Base-by-base conservation (phyloP, 2,113 vertebrate genomes). In the Oreochromis aureus region DNA sequence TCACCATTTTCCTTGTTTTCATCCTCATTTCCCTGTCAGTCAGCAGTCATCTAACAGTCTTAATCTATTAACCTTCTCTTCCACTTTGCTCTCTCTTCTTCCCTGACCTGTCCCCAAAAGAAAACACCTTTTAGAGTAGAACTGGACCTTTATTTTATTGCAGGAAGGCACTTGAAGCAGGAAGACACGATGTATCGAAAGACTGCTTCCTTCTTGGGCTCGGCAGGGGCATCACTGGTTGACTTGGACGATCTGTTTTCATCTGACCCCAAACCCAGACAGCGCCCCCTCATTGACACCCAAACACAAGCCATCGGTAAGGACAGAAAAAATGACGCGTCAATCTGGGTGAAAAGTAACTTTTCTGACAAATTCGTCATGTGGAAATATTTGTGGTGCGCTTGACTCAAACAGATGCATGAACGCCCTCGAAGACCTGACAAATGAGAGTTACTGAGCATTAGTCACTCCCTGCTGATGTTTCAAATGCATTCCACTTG, bases 231-330 rank as follows among this genome's bases (percentile, higher is more conserved):
- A 2, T 96, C 96, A 10, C 95, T 98, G 2, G 97, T 97, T 3
- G 97, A 98, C 90, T 87, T 97, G 93, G 97, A 98, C 91, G 95
- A 97, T 2, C 94, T 98, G 36, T 96, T 97, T 89, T 97, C 96
- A 82, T 94, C 94, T 73, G 82, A 93, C 76, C 91, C 91, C 59
- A 89, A 94, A 93, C 90, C 94, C 58, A 86, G 87, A 86, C 89
- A 79, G 12, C 84, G 55, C 16, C 61, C 92, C 27, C 71, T 80
- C 44, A 66, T 53, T 86, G 83, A 54, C 71, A 85, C 7, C 89
- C 95, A 82, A 94, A 97, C 96, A 18, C 95, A 93, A 80, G 96
- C 95, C 89, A 89, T 95, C 89, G 93, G 96, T 97, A 96, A 96
- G 95, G 93, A 95, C 76, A 44, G 87, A 92, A 6, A 55, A 58